A percentile compares a stretch with the other conserved stretches of the same genome.
These are phyloP conservation scores for Holothuria leucospilota DNA, from an alignment of 53 echinoderm and acorn worm species.

Conservation along the genomic window DNA sequence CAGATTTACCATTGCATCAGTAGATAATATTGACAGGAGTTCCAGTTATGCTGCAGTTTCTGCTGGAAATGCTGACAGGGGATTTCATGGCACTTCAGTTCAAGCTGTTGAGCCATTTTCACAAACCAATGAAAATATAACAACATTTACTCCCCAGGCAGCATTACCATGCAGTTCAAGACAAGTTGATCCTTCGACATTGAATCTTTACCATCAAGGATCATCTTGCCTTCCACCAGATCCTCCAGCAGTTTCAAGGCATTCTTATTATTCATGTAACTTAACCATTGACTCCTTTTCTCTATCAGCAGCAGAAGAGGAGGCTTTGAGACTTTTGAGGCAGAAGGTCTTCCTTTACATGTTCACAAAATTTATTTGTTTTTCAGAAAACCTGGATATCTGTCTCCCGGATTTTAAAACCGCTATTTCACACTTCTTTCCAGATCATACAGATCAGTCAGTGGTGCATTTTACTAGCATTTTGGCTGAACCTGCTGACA, in stretches of 20 bases:
- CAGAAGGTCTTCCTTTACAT: background rate
- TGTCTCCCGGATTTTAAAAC: constrained; percentile 13
- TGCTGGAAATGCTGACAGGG: constrained; percentile 4
- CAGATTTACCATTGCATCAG: constrained; percentile 33
- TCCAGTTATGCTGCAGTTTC: background rate
- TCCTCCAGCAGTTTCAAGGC: background rate
- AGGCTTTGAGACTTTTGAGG: background rate
- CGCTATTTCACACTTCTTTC: background rate
- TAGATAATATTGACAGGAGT: constrained; percentile 5
- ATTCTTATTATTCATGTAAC: background rate
- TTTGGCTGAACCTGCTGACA: too few species aligned
- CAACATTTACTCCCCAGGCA: too few species aligned
- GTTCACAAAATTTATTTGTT: constrained; percentile 1
- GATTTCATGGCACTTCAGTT: too few species aligned
- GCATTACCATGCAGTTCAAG: too few species aligned
- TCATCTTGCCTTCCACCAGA: background rate
- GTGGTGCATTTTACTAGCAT: background rate
- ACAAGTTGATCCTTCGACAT: too few species aligned
- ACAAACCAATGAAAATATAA: background rate
- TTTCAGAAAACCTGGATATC: background rate
- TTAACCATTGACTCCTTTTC: constrained; percentile 20
- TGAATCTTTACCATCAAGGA: too few species aligned
- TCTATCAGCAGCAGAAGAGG: background rate
- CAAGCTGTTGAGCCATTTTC: background rate
- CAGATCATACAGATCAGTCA: background rate